Evolutionary conservation across 2,797 vertebrate species (phyloP), one percentile per base, ranked within the genome.

Genomic region (Avahi laniger): DNA sequence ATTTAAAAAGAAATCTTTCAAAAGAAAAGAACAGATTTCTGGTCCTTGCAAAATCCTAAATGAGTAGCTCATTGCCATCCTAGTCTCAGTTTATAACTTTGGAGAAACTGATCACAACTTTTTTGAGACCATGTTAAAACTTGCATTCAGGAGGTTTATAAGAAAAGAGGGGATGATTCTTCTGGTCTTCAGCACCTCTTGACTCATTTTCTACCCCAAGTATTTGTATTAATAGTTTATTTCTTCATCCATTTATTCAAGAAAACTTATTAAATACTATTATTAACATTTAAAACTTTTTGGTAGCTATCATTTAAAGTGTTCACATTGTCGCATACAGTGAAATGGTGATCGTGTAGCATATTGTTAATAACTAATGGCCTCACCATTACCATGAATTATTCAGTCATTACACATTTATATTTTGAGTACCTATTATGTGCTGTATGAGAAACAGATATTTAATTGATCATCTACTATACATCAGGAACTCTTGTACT

Each of bases 381-480:
- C 30, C 24, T 72, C 48, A 81, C 67, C 35, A 54, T 92, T 93
- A 28, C 22, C 75, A 43, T 81, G 52, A 94, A 73, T 63, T 88
- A 90, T 63, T 81, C 33, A 79, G 17, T 93, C 57, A 73, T 93
- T 72, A 89, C 72, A 79, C 65, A 59, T 84, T 86, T 95, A 83
- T 87, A 73, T 87, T 96, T 87, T 73, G 72, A 78, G 35, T 72
- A 11, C 26, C 17, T 81, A 5, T 61, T 90, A 30, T 61, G 38
- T 43, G 18, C 26, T n/a, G 38, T 73, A 94, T 30, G 28, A 46
- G 80, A 50, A 41, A 75, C 38, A 73, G 5, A 70, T 89, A 63
- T 80, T 96, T 96, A 76, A 80, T 5, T 96, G 82, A 96, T 43
- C 80, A 92, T 63, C 79, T 94, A 79, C 59, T 96, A 2, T 80